phyloP scores from a whole-genome alignment of 2,888 invertebrate species.

The Rotaria sp. region DNA sequence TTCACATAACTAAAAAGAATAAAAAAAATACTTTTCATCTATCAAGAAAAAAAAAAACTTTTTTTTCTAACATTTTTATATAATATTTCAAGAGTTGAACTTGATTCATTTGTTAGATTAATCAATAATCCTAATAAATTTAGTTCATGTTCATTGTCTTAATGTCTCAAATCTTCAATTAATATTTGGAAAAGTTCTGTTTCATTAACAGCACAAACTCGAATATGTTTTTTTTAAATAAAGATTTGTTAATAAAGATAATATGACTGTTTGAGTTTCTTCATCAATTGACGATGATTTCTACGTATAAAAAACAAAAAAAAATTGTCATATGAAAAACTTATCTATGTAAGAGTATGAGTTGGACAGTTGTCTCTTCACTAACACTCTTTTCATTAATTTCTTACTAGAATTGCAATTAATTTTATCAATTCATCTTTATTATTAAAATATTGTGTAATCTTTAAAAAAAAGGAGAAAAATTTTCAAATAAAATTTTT shows the following conservation, averaged over 20 bases:
- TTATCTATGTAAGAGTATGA: too few relatives aligned
- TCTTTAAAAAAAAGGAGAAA: background rate
- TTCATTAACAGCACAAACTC: background rate
- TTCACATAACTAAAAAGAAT: background rate
- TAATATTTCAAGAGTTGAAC: background rate
- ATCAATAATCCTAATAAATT: background rate
- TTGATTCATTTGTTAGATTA: background rate
- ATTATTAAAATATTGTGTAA: constrained; percentile 16
- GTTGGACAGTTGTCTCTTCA: too few relatives aligned
- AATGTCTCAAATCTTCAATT: background rate
- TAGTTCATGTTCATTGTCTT: background rate
- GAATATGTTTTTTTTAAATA: background rate
- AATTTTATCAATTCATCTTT: background rate
- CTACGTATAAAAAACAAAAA: background rate
- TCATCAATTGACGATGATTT: background rate
- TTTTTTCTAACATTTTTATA: background rate
- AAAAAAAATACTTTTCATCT: too few relatives aligned
- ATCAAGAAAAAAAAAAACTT: background rate
- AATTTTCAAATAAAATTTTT: background rate
- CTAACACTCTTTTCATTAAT: too few relatives aligned
- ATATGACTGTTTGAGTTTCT: background rate
- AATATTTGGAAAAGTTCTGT: background rate
- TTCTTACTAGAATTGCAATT: background rate
- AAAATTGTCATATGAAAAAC: too few relatives aligned
- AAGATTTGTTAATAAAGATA: constrained; percentile 13